Base-by-base conservation (phyloP, 2,888 invertebrate genomes). In the Andrena marginata region DNA sequence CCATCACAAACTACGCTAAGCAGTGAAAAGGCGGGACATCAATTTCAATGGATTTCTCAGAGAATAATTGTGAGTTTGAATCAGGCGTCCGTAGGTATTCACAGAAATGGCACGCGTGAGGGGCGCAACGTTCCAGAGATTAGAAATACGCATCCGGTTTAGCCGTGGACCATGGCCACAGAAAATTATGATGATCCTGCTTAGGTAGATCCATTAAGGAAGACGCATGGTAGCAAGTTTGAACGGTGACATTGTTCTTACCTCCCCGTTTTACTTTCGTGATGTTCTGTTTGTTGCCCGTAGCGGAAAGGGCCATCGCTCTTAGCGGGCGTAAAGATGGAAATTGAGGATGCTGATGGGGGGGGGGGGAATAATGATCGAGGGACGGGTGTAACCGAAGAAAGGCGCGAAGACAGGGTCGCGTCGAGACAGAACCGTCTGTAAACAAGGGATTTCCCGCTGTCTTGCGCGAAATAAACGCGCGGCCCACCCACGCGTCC, bases 371-470 rank as follows among this genome's bases (percentile, higher is more conserved):
- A 73, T 80, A 86, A 82, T 81, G 64, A 71, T 13, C 70, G 59
- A 64, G 80, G 74, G 78, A 78, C 76, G 79, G 75, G 77, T 67
- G 68, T 33, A 76, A 78, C 72, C 54, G 64, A 49, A 60, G 76
- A 74, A 23, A 26, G 16, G 56, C 74, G 49, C 78, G 49, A 70
- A 42, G 78, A 84, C 79, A 78, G 84, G 74, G 82, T 80, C 83
- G 42, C 0, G 86, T 84, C 84, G 84, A 65, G 75, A 81, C 73
- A 64, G 82, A 79, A 73, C 59, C 68, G 84, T 73, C 83, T 87
- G 89, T 89, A 89, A 89, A 89, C 87, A 89, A 82, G 89, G 83
- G 89, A 89, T 89, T 87, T 89, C 87, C 86, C 86, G 87, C 86
- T 86, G 84, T 87, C 81, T 72, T 68, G 64, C 69, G 86, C 80